phyloP scores from a whole-genome alignment of 53 echinoderm and acorn worm genomes.

The Glandiceps talaboti region DNA sequence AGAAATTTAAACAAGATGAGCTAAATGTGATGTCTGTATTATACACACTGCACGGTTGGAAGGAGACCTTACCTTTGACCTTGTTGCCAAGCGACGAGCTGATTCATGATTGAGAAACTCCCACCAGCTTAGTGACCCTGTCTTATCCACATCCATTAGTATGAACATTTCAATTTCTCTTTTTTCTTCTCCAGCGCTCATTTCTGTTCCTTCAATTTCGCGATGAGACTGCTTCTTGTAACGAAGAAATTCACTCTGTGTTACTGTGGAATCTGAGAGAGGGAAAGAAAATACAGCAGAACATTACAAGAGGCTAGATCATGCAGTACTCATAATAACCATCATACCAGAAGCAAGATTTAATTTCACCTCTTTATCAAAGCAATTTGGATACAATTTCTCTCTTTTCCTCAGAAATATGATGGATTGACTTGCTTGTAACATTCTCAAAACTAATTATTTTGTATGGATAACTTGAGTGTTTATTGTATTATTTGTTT shows the following conservation, averaged over 20 bases:
- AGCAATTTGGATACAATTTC: too few species aligned
- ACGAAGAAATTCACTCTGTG: constrained; percentile 65
- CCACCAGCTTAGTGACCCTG: constrained; percentile 86
- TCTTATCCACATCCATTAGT: constrained; percentile 74
- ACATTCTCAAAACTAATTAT: too few species aligned
- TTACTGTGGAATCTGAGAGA: constrained; percentile 61
- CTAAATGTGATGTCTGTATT: too few species aligned
- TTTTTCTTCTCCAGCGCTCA: constrained; percentile 39
- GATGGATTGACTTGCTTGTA: too few species aligned
- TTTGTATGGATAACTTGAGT: too few species aligned
- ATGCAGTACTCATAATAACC: neutral
- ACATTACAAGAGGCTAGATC: neutral
- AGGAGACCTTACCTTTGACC: constrained; percentile 68
- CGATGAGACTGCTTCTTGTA: constrained; percentile 35
- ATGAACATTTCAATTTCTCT: constrained; percentile 54
- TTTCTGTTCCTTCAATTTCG: constrained; percentile 38
- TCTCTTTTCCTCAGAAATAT: too few species aligned
- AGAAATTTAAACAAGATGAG: too few species aligned
- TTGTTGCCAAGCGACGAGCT: constrained; percentile 54
- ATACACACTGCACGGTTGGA: too few species aligned
- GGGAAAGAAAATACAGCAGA: neutral
- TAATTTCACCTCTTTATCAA: too few species aligned
- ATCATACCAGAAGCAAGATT: too few species aligned
- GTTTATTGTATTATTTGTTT: too few species aligned
- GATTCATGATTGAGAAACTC: constrained; percentile 92